Conservation (phyloP, 2,113 vertebrate genomes). For the Conger conger region DNA sequence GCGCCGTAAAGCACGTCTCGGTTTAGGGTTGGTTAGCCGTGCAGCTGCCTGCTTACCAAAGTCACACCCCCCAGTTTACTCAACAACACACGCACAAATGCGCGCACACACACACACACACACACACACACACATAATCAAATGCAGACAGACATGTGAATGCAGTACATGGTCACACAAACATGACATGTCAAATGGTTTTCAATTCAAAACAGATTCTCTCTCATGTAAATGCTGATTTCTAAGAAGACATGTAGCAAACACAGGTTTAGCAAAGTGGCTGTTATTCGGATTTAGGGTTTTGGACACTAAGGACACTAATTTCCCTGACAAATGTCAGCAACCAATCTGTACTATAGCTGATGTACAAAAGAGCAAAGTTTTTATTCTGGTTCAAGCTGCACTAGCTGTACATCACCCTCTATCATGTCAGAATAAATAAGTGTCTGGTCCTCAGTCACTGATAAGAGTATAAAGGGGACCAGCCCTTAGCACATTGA, state of each 20-base stretch:
- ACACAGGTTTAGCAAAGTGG: too few relatives aligned
- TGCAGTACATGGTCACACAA: neutral
- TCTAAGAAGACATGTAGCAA: neutral
- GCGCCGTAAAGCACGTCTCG: slow-evolving; percentile 33
- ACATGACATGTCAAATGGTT: neutral
- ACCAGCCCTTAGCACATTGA: neutral
- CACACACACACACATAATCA: slow-evolving; percentile 35
- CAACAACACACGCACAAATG: slow-evolving; percentile 18
- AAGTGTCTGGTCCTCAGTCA: too few relatives aligned
- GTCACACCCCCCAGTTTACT: neutral
- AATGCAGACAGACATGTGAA: neutral
- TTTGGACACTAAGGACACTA: neutral
- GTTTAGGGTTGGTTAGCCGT: slow-evolving; percentile 34
- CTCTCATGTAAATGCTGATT: neutral
- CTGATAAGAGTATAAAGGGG: too few relatives aligned
- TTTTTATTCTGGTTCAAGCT: neutral
- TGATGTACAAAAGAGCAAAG: neutral
- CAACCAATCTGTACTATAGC: neutral
- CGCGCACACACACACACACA: slow-evolving; percentile 23
- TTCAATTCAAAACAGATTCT: neutral
- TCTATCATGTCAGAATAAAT: neutral
- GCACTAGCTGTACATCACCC: neutral
- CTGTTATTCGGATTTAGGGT: neutral
- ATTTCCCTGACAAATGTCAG: neutral
- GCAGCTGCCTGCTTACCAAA: slow-evolving; percentile 18